Base-by-base conservation (phyloP, 92 coral and sea anemone species). In the Epizoanthus ramosus region DNA sequence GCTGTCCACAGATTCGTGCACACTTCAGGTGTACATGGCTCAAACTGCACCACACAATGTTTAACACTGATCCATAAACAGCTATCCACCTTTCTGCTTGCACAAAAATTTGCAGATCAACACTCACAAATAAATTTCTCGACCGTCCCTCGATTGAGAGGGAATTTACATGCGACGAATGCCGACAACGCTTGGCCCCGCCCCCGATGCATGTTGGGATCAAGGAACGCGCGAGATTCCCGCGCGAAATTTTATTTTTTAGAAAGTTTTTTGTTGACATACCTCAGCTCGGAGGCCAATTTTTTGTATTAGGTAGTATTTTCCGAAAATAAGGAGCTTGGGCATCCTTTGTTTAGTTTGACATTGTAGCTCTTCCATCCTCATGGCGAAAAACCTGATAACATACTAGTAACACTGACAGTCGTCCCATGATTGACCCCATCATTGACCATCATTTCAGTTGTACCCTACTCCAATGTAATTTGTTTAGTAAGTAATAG, bases 181-280 rank as follows among this genome's bases (percentile, higher is more conserved):
- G 70, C 70, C 80, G 80, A 58, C 60, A 57, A 54, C 43, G 57
- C 47, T 67, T 67, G 81, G 24, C 21, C 47, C 57, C 82, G 56
- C 22, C 45, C 57, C 82, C 71, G 57, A n/a, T 77, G 82, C 82
- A 77, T 61, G 70, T 22, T 77, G 82, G 82, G 57, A 39, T 39
- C 45, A 0, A 28, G 35, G 0, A 61, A 39, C 57, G 24, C 70
- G 70, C 53, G 69, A 69, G 70, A 77, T 13, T 43, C 82, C 57
- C 70, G 70, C 69, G 72, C 28, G 72, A 67, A 41, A 28, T 28
- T 28, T 28, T 28, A 28, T 28, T 28, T 28, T 28, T 28, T 28
- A 28, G 31, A 28, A 28, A 28, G 31, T 28, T 28, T 28, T 28
- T 28, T 28, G 31, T 28, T 28, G 31, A 28, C 31, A 28, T 28